A percentile compares a stretch with the other conserved stretches of the same genome.
Evolutionary conservation across 2,888 invertebrate species (phyloP).

Genomic region (Polydrusus tereticollis): DNA sequence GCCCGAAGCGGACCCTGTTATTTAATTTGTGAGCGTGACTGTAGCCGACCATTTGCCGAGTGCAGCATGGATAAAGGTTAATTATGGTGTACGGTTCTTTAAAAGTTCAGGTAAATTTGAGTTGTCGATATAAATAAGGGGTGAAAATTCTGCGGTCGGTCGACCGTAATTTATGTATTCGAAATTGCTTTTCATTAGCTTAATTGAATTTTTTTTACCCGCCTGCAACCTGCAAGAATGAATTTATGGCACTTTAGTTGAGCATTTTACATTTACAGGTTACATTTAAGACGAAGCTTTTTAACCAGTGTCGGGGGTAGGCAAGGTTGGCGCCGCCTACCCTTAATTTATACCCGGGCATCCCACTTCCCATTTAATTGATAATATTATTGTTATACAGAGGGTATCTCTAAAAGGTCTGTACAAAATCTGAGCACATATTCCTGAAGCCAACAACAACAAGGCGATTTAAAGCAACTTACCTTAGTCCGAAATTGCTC

Average conservation of each 20-base stretch:
- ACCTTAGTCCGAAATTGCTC: too few species aligned
- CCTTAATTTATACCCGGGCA: too few species aligned
- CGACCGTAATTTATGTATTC: conserved; percentile 13
- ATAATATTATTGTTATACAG: too few species aligned
- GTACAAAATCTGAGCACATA: too few species aligned
- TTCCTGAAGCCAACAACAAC: too few species aligned
- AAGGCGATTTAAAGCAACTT: too few species aligned
- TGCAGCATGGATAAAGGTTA: conserved; percentile 61
- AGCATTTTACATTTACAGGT: too few species aligned
- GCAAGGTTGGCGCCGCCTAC: too few species aligned
- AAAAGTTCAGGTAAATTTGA: conserved; percentile 57
- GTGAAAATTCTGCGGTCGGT: conserved; percentile 23
- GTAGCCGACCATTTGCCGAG: conserved; percentile 51
- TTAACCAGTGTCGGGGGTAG: too few species aligned
- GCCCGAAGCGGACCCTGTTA: conserved; percentile 47
- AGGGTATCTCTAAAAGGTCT: too few species aligned
- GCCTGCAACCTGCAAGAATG: not conserved
- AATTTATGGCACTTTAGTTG: not conserved
- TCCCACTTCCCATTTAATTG: too few species aligned
- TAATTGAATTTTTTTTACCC: conserved; percentile 14
- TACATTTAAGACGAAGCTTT: too few species aligned
- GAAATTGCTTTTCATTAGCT: conserved; percentile 40
- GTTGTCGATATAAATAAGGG: conserved; percentile 52
- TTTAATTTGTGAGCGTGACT: conserved; percentile 56
- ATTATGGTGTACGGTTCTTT: conserved; percentile 58